Percentiles rank a stretch among this genome's conserved stretches.
phyloP scores from a whole-genome alignment of 2,113 vertebrate genomes.

The Silurus asotus region DNA sequence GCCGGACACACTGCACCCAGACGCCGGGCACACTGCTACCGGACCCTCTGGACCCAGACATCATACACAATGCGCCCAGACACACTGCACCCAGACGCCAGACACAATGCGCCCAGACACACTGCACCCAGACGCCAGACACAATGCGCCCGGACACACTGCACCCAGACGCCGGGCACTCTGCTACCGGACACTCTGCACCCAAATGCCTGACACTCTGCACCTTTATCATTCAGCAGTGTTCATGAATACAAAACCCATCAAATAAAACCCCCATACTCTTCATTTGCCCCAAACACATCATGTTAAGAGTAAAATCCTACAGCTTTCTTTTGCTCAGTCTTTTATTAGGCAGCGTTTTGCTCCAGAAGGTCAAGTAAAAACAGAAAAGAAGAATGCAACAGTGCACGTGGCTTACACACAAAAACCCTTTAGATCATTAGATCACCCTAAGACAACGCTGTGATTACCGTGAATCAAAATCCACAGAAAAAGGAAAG shows the following conservation, averaged over 20 bases:
- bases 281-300: not conserved
- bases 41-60: too few relatives aligned
- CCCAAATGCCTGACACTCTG: too few relatives aligned
- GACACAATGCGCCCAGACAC: too few relatives aligned
- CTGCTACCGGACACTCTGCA: too few relatives aligned
- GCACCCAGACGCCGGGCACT: too few relatives aligned
- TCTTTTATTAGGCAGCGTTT: not conserved
- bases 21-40: too few relatives aligned
- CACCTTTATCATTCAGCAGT: not conserved
- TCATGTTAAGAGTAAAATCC: not conserved
- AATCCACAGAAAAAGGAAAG: not conserved
- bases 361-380: not conserved
- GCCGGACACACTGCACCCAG: too few relatives aligned
- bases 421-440: too few relatives aligned
- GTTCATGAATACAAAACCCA: not conserved
- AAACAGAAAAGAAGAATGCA: not conserved
- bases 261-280: not conserved
- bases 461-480: not conserved
- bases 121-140: too few relatives aligned
- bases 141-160: too few relatives aligned
- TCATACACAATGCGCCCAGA: too few relatives aligned
- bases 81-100: too few relatives aligned
- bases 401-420: not conserved
- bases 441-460: not conserved
- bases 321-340: constrained; percentile 17